Evolutionary conservation across 2,888 invertebrate species (phyloP).

Genomic region (Cephus rjabovi): DNA sequence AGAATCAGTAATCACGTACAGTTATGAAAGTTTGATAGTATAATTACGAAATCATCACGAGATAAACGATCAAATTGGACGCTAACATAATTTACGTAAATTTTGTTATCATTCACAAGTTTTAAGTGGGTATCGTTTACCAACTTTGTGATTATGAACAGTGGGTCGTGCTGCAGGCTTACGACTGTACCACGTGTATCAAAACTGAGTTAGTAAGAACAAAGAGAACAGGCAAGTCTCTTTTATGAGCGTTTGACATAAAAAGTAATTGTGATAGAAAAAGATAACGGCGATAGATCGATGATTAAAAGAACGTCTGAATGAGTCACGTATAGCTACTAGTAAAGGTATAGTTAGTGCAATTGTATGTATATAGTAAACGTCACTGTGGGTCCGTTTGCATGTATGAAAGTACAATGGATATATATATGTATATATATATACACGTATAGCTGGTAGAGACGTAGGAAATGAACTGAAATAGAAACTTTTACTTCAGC

Average conservation of each 20-base stretch:
- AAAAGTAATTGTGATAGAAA: no score
- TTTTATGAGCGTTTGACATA: no score
- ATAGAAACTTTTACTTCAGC: conserved; percentile 32
- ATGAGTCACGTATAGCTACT: background rate
- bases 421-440: background rate
- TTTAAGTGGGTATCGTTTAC: no score
- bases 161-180: no score
- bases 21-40: background rate
- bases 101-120: no score
- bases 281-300: no score
- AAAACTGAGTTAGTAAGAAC: no score
- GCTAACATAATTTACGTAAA: background rate
- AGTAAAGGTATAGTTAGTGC: background rate
- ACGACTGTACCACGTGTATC: no score
- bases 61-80: background rate
- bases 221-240: no score
- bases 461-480: conserved; percentile 2
- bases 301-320: background rate
- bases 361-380: background rate
- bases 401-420: background rate
- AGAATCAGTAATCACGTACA: background rate
- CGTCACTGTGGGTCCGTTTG: background rate
- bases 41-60: background rate
- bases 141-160: no score
- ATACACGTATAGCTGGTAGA: background rate